Evolutionary conservation across 2,113 vertebrate genomes (phyloP).

Genomic region (Illadopsis cleaveri): DNA sequence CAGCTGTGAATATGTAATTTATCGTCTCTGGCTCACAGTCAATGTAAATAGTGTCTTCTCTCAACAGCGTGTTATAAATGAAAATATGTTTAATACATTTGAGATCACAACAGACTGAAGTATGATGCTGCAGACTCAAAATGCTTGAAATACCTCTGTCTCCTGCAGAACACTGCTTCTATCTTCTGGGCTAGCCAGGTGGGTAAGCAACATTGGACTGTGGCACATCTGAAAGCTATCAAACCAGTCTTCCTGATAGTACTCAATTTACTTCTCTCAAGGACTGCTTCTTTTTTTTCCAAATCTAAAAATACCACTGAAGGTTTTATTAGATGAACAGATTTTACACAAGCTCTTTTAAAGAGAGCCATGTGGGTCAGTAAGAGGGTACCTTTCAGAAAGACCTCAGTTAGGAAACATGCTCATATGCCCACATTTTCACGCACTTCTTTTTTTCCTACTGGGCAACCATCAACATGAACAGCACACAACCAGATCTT

Average conservation of each 20-base stretch:
- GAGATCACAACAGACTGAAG: not conserved
- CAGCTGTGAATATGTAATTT: not conserved
- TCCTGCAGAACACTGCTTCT: not conserved
- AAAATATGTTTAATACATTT: not conserved
- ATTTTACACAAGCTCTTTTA: not conserved
- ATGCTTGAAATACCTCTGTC: not conserved
- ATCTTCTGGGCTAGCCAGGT: not conserved
- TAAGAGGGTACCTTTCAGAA: not conserved
- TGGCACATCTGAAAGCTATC: not conserved
- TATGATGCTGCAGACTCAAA: not conserved
- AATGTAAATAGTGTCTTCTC: not conserved
- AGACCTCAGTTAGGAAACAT: not conserved
- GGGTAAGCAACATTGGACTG: not conserved
- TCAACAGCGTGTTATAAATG: not conserved
- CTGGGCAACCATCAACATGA: not conserved
- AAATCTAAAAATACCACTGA: not conserved
- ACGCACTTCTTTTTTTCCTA: not conserved
- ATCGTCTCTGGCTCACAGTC: not conserved
- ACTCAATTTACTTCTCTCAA: not conserved
- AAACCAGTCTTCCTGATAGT: not conserved
- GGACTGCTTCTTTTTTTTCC: not conserved
- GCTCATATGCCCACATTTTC: not conserved
- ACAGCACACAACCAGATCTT: rapidly evolving
- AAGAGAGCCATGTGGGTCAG: not conserved
- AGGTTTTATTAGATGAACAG: not conserved